Evolutionary conservation across 2,888 invertebrate genomes (phyloP).

Genomic region (Callinectes sapidus): DNA sequence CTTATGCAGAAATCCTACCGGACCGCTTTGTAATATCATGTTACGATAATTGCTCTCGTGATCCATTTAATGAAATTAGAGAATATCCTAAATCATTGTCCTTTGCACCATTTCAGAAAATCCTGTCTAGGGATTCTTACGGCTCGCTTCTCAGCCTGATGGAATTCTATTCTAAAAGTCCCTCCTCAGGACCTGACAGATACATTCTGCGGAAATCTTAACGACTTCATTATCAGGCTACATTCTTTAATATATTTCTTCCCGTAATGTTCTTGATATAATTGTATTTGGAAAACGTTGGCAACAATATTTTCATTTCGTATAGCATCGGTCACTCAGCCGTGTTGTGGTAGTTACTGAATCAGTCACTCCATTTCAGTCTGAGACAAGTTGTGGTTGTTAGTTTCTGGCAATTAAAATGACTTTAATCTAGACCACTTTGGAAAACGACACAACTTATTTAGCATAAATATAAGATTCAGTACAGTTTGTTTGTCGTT

Average conservation of each 20-base stretch:
- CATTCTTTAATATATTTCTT: not conserved
- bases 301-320: too few species aligned
- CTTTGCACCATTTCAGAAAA: not conserved
- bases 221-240: not conserved
- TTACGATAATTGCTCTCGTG: not conserved
- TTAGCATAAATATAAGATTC: too few species aligned
- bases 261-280: not conserved
- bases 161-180: not conserved
- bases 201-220: not conserved
- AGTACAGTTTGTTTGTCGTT: too few species aligned
- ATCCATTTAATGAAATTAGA: not conserved
- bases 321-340: not conserved
- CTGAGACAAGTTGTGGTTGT: not conserved
- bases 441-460: too few species aligned
- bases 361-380: not conserved
- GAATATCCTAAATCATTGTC: not conserved
- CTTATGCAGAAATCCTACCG: not conserved
- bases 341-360: not conserved
- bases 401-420: too few species aligned
- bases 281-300: too few species aligned
- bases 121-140: not conserved
- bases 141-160: not conserved
- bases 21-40: not conserved
- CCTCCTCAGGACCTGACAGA: not conserved
- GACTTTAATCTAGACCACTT: too few species aligned